Evolutionary conservation across 1,140 invertebrate genomes (phyloP).

Genomic region (Drosophila bifasciata): DNA sequence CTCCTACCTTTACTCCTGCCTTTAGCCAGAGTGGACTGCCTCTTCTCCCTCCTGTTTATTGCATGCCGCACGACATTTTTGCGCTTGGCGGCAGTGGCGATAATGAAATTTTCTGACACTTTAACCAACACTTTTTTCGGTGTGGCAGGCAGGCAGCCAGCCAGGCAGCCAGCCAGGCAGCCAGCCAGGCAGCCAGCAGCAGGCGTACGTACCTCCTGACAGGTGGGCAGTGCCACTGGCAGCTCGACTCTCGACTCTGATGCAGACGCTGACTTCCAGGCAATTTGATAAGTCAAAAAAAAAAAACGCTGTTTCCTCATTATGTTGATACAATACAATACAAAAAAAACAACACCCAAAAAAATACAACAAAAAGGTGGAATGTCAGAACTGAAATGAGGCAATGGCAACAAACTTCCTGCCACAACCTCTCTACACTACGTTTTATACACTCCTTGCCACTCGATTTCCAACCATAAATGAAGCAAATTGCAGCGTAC

Average conservation of each 20-base stretch:
- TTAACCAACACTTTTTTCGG: constrained; percentile 77
- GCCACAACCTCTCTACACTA: too few relatives aligned
- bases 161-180: constrained; percentile 58
- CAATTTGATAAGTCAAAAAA: constrained; percentile 67
- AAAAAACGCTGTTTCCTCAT: constrained; percentile 77
- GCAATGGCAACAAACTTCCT: not conserved
- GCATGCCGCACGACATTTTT: constrained; percentile 81
- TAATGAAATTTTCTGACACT: constrained; percentile 81
- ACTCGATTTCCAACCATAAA: too few relatives aligned
- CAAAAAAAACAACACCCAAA: constrained; percentile 21
- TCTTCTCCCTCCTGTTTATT: constrained; percentile 40
- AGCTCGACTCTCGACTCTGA: not conserved
- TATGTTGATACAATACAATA: constrained; percentile 69
- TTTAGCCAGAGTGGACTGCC: constrained; percentile 16
- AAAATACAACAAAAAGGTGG: not conserved
- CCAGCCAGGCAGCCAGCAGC: constrained; percentile 45
- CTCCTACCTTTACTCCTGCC: constrained; percentile 5
- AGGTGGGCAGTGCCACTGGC: constrained; percentile 61
- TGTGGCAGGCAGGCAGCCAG: constrained; percentile 57
- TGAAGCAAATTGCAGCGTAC: constrained; percentile 27
- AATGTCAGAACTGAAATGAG: constrained; percentile 31
- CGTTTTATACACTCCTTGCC: too few relatives aligned
- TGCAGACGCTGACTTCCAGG: constrained; percentile 29
- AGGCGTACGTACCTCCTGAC: constrained; percentile 43
- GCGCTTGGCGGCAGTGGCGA: constrained; percentile 59